A percentile compares a stretch with the other conserved stretches of the same genome.
Evolutionary conservation across 2,888 invertebrate species (phyloP).

Genomic region (Cyrtodaria siliqua): DNA sequence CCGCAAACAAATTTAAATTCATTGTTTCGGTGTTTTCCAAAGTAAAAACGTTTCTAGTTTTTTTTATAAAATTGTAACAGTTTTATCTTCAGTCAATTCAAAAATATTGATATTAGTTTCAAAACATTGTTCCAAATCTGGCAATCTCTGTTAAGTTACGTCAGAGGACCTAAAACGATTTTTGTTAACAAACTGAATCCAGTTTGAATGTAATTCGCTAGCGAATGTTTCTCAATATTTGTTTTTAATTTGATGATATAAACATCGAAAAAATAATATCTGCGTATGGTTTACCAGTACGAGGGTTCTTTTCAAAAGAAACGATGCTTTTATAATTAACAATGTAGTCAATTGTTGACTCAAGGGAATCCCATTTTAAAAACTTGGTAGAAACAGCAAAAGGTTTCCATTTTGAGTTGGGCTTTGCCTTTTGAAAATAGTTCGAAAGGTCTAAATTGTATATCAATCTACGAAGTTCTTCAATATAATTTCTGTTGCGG

Average conservation of each 20-base stretch:
- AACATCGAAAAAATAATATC: slow-evolving; percentile 16
- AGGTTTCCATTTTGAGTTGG: slow-evolving; percentile 15
- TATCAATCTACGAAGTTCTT: neutral
- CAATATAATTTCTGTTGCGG: neutral
- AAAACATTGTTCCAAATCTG: slow-evolving; percentile 16
- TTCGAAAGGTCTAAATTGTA: slow-evolving; percentile 3
- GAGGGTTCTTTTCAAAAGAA: slow-evolving; percentile 5
- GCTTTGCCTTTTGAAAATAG: slow-evolving; percentile 7
- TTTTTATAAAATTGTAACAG: slow-evolving; percentile 14
- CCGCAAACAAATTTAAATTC: neutral
- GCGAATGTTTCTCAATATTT: neutral
- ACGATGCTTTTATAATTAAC: too few relatives aligned
- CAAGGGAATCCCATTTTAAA: too few relatives aligned
- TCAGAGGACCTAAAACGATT: neutral
- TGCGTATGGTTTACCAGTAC: neutral
- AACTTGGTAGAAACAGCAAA: too few relatives aligned
- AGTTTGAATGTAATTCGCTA: neutral
- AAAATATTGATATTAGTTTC: slow-evolving; percentile 11
- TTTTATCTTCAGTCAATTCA: slow-evolving; percentile 11
- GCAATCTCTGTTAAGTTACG: slow-evolving; percentile 3
- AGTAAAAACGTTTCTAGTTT: slow-evolving; percentile 4
- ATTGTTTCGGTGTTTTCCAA: slow-evolving; percentile 2
- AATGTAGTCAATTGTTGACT: too few relatives aligned
- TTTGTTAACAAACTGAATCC: neutral
- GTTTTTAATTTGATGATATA: slow-evolving; percentile 13